phyloP scores from a whole-genome alignment of 2,797 vertebrate genomes.

The Cuculus canorus region DNA sequence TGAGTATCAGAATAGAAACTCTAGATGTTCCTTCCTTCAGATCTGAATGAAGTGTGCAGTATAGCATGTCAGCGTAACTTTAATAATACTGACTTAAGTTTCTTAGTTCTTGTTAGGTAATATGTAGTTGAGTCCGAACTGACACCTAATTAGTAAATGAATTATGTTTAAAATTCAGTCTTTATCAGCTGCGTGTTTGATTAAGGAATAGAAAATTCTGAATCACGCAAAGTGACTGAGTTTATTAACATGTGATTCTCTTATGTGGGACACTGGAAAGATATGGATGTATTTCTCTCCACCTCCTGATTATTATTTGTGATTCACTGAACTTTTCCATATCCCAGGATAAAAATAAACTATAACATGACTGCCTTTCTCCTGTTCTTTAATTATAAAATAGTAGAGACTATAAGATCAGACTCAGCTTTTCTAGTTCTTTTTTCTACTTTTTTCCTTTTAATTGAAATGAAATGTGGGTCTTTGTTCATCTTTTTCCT shows the following conservation, averaged over 20 bases:
- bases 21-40: not conserved
- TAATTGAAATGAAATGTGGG: not conserved
- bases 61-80: not conserved
- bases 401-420: not conserved
- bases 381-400: not conserved
- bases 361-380: conserved; percentile 6
- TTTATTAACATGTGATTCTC: conserved; percentile 38
- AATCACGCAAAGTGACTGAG: not conserved
- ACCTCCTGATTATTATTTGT: not conserved
- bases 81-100: not conserved
- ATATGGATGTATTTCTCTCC: conserved; percentile 8
- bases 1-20: not conserved
- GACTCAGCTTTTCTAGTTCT: not conserved
- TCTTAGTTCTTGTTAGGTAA: not conserved
- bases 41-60: not conserved
- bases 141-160: not conserved
- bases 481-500: not conserved
- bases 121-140: not conserved
- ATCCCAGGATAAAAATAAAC: conserved; percentile 49
- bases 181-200: not conserved
- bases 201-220: not conserved
- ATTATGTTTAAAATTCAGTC: not conserved
- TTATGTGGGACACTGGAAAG: conserved; percentile 28
- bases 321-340: conserved; percentile 52
- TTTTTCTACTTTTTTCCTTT: not conserved